These are phyloP conservation scores for Chionoecetes opilio DNA, from an alignment of 1,140 invertebrate species.

Conservation along the genomic window DNA sequence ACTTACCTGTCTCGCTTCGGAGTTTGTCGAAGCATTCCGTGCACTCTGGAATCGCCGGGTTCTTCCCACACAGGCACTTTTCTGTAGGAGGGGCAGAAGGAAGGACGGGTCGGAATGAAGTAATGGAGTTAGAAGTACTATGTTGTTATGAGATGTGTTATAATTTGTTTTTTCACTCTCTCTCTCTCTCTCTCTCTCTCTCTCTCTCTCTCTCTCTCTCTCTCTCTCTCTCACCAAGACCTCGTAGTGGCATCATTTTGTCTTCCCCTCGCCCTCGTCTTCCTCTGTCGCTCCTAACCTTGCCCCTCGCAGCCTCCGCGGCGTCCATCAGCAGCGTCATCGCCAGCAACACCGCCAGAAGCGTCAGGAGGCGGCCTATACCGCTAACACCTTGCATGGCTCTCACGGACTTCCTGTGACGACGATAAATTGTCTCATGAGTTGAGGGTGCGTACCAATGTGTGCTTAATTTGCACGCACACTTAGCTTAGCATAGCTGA, in stretches of 20 bases:
- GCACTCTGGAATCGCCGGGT: background rate
- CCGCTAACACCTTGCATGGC: background rate
- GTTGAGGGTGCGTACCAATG: no score
- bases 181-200: no score
- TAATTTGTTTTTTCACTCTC: background rate
- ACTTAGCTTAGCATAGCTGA: no score
- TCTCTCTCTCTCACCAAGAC: background rate
- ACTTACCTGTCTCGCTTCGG: background rate
- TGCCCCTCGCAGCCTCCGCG: background rate
- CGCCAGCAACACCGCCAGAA: background rate
- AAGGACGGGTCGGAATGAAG: background rate
- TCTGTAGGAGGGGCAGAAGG: background rate
- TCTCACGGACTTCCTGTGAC: background rate
- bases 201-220: background rate
- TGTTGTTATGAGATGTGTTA: no score
- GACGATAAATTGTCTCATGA: no score
- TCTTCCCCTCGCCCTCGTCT: background rate
- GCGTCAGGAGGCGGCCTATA: background rate
- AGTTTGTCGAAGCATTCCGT: background rate
- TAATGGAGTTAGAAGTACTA: background rate
- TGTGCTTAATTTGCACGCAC: no score
- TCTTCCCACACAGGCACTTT: background rate
- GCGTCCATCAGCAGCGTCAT: background rate
- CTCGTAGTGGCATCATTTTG: background rate
- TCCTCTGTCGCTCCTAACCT: no score